Conservation (phyloP, 1,140 invertebrate species). For the Bombyx mori region ASM3026992v2 NC_085115.1:16913001-16913500, state of each 20-base stretch:
- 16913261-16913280: constrained; percentile 28
- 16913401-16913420: too few species aligned
- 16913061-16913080: constrained; percentile 40
- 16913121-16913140: constrained; percentile 29
- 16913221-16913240: constrained; percentile 28
- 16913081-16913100: constrained; percentile 36
- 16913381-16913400: too few species aligned
- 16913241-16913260: constrained; percentile 27
- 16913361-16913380: too few species aligned
- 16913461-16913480: too few species aligned
- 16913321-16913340: too few species aligned
- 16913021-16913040: too few species aligned
- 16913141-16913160: constrained; percentile 19
- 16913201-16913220: constrained; percentile 28
- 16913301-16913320: constrained; percentile 29
- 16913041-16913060: too few species aligned
- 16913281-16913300: constrained; percentile 32
- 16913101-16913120: too few species aligned
- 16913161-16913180: constrained; percentile 27
- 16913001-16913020: constrained; percentile 31
- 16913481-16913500: too few species aligned
- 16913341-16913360: too few species aligned
- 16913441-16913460: too few species aligned
- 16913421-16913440: too few species aligned
- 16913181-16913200: constrained; percentile 29